Evolutionary conservation across 2,113 vertebrate genomes (phyloP).

Genomic region (Campylomormyrus numenius): DNA sequence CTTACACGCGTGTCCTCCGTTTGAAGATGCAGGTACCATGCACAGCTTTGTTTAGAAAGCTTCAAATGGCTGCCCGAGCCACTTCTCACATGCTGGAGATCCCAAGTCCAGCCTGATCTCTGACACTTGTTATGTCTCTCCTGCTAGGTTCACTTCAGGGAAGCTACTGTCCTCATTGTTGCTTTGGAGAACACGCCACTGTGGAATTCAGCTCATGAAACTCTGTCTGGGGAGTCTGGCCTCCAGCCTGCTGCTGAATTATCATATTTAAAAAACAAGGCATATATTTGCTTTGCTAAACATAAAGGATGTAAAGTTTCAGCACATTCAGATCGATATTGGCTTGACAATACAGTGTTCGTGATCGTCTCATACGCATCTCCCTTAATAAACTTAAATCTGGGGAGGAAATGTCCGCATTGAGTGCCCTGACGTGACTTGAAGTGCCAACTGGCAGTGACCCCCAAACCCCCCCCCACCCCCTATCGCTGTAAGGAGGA

Average conservation of each 20-base stretch:
- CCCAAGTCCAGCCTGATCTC: not conserved
- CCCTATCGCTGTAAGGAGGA: not conserved
- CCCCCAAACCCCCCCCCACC: not conserved
- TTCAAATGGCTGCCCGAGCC: not conserved
- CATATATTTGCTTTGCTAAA: not conserved
- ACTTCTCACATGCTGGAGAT: not conserved
- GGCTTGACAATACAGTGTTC: not conserved
- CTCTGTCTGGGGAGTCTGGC: not conserved
- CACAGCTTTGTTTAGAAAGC: not conserved
- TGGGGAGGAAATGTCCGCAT: slow-evolving; percentile 1
- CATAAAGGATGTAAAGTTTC: not conserved
- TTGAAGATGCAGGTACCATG: not conserved
- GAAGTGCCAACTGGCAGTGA: slow-evolving; percentile 15
- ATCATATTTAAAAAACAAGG: not conserved
- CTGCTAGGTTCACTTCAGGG: not conserved
- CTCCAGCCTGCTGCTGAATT: not conserved
- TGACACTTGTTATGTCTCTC: not conserved
- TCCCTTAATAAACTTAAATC: not conserved
- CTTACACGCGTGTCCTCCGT: not conserved
- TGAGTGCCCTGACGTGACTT: not conserved
- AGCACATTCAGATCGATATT: not conserved
- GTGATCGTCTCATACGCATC: not conserved
- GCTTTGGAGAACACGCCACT: not conserved
- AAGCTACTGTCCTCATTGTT: not conserved
- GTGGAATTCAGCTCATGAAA: not conserved